Conservation (phyloP, 2,888 invertebrate genomes). For the Mayetiola destructor region DNA sequence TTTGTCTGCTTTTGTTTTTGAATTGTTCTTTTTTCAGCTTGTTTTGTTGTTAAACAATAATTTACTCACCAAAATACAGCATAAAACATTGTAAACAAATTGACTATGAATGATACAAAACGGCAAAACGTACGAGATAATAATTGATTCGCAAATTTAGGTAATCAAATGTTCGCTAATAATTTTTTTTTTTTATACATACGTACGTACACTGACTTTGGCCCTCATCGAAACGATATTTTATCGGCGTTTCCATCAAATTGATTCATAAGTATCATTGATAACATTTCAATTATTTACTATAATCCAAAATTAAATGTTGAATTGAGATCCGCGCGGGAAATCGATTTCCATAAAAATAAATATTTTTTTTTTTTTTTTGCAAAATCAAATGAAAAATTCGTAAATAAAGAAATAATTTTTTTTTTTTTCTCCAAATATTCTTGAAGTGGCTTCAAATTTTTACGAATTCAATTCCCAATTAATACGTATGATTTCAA, state of each 20-base stretch:
- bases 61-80: conserved; percentile 11
- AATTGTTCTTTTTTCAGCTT: background rate
- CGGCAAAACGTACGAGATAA: conserved; percentile 5
- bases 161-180: background rate
- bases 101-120: conserved; percentile 5
- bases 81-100: conserved; percentile 1
- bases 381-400: background rate
- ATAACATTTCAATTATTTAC: too few relatives aligned
- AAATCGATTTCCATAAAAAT: too few relatives aligned
- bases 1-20: background rate
- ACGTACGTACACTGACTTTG: too few relatives aligned
- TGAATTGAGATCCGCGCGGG: too few relatives aligned
- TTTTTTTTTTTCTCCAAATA: conserved; percentile 13
- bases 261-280: too few relatives aligned
- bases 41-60: conserved; percentile 3
- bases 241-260: too few relatives aligned
- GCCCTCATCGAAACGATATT: too few relatives aligned
- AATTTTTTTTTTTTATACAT: background rate
- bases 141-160: too few relatives aligned
- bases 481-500: conserved; percentile 19
- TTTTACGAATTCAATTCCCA: conserved; percentile 17
- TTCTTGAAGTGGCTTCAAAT: background rate
- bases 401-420: too few relatives aligned
- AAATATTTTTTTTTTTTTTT: background rate
- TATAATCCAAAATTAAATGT: too few relatives aligned